Percentiles rank a stretch among this genome's conserved stretches.
These are phyloP conservation scores for Enteromius anoplus DNA, from an alignment of 2,797 vertebrate species.

Conservation along the genomic window DNA sequence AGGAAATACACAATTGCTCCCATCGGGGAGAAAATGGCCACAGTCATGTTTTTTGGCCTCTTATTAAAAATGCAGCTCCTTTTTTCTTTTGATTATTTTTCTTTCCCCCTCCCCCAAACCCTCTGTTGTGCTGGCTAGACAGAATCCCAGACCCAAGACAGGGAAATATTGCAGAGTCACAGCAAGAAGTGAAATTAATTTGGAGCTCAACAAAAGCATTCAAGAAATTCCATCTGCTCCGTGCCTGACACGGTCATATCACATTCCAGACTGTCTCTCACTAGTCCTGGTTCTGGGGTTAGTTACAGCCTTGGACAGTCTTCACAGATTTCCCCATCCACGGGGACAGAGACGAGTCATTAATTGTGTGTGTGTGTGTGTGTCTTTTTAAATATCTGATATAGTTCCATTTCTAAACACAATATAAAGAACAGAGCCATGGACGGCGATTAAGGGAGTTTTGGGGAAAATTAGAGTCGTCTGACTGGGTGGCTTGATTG, in stretches of 20 bases:
- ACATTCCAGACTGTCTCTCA: constrained; percentile 62
- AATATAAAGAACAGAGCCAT: constrained; percentile 51
- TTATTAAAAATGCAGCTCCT: constrained; percentile 67
- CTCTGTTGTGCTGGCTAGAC: constrained; percentile 71
- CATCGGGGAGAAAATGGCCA: background rate
- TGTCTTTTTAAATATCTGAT: constrained; percentile 53
- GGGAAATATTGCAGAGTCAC: constrained; percentile 71
- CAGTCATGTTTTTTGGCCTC: constrained; percentile 40
- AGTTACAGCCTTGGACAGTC: constrained; percentile 54
- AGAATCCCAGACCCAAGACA: constrained; percentile 72
- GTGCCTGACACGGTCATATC: constrained; percentile 63
- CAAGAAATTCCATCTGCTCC: constrained; percentile 74
- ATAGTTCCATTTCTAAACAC: constrained; percentile 54
- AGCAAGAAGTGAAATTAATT: constrained; percentile 80
- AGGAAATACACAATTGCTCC: background rate
- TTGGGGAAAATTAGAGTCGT: constrained; percentile 54
- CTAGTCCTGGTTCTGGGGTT: constrained; percentile 44
- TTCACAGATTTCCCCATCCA: constrained; percentile 54
- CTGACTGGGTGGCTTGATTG: constrained; percentile 60
- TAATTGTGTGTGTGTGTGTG: constrained; percentile 48
- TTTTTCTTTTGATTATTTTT: constrained; percentile 68
- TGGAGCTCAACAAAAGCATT: constrained; percentile 74
- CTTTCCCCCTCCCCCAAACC: constrained; percentile 44
- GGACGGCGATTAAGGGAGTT: constrained; percentile 56
- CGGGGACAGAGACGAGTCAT: constrained; percentile 44